A percentile compares a stretch with the other conserved stretches of the same genome.
Evolutionary conservation across 2,888 invertebrate genomes (phyloP).

Genomic region (Entomobrya multifasciata): DNA sequence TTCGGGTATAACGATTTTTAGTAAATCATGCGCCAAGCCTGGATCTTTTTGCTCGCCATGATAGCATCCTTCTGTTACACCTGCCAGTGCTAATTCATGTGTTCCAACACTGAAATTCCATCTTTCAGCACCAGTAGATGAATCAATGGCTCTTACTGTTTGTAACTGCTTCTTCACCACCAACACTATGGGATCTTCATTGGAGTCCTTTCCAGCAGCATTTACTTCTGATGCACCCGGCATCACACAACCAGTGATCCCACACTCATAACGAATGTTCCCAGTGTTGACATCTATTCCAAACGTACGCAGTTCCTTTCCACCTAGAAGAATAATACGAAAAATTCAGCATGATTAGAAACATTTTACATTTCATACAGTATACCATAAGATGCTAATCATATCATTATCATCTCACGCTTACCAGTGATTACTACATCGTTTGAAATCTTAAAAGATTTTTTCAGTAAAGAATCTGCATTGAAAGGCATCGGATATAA

Average conservation of each 20-base stretch:
- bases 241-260: slow-evolving; percentile 87
- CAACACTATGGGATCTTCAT: slow-evolving; percentile 84
- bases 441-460: slow-evolving; percentile 91
- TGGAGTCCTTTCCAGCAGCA: slow-evolving; percentile 79
- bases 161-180: slow-evolving; percentile 91
- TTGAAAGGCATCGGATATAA: slow-evolving; percentile 92
- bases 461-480: slow-evolving; percentile 90
- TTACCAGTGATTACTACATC: slow-evolving; percentile 91
- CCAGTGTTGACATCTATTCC: slow-evolving; percentile 91
- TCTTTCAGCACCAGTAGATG: slow-evolving; percentile 91
- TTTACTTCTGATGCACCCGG: slow-evolving; percentile 83
- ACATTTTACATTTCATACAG: no score
- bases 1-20: slow-evolving; percentile 87
- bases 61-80: slow-evolving; percentile 77
- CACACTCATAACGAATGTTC: slow-evolving; percentile 89
- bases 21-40: slow-evolving; percentile 82
- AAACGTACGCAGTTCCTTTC: slow-evolving; percentile 92
- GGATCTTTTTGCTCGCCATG: slow-evolving; percentile 58
- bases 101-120: slow-evolving; percentile 98
- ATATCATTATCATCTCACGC: no score
- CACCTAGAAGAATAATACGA: slow-evolving; percentile 83
- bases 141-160: slow-evolving; percentile 94
- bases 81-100: slow-evolving; percentile 85
- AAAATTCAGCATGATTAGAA: no score
- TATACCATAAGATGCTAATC: no score